Conservation (phyloP, 2,888 invertebrate species). For the Scaptomyza tumidula region DNA sequence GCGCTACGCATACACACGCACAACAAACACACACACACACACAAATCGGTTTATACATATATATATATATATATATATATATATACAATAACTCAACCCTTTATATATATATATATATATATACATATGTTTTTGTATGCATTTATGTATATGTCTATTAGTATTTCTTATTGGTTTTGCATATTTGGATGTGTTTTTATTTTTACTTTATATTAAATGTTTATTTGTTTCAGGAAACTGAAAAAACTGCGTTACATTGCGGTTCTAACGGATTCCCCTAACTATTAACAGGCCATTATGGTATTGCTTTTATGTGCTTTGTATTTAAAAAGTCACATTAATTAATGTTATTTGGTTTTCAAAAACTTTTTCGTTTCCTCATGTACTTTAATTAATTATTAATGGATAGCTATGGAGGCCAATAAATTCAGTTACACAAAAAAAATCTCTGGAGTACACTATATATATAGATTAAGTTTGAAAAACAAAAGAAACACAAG, state of each 20-base stretch:
- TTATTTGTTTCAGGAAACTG: conserved; percentile 25
- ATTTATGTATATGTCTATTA: conserved; percentile 22
- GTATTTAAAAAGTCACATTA: conserved; percentile 41
- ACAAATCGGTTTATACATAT: not conserved
- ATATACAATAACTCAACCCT: conserved; percentile 16
- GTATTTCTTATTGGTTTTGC: conserved; percentile 23
- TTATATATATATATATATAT: conserved; percentile 5
- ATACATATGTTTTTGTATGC: conserved; percentile 8
- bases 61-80: not conserved
- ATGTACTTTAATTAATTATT: conserved; percentile 4
- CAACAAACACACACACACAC: conserved; percentile 4
- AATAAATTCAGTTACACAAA: conserved; percentile 13
- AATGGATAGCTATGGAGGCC: conserved; percentile 38
- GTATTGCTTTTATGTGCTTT: conserved; percentile 64
- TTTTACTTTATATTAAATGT: not conserved
- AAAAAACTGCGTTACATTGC: conserved; percentile 41
- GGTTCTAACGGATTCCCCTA: conserved; percentile 48
- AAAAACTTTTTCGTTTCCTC: conserved; percentile 4
- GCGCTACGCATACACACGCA: not conserved
- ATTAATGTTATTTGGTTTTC: conserved; percentile 28
- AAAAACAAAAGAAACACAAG: not conserved
- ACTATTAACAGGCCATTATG: conserved; percentile 67
- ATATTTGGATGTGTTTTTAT: conserved; percentile 18
- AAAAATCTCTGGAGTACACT: not conserved
- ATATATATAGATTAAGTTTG: no score